A percentile compares a stretch with the other conserved stretches of the same genome.
These are phyloP conservation scores for Erebia palarica DNA, from an alignment of 2,888 invertebrate species.

Conservation along the genomic window DNA sequence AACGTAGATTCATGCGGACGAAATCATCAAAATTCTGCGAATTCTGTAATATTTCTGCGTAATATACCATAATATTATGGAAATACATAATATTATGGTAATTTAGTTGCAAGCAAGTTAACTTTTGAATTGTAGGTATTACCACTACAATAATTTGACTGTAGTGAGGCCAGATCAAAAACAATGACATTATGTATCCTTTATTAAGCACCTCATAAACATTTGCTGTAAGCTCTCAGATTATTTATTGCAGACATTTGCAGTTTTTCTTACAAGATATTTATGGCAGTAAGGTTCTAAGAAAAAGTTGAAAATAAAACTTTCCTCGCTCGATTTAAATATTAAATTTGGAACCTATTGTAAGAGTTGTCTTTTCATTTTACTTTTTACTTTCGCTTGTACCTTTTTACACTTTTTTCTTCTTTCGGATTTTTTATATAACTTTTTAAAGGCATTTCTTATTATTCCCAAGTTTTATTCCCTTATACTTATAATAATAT, in stretches of 20 bases:
- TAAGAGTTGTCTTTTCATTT: background rate
- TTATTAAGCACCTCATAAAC: background rate
- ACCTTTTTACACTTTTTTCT: background rate
- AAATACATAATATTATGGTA: too few species aligned
- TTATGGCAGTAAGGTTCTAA: background rate
- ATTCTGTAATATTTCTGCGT: too few species aligned
- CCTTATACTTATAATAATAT: background rate
- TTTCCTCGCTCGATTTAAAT: background rate
- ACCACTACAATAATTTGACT: too few species aligned
- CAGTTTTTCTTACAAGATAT: background rate
- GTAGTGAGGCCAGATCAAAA: too few species aligned
- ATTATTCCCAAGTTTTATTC: background rate
- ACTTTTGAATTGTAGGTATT: too few species aligned
- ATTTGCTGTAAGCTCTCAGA: background rate
- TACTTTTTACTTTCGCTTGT: background rate
- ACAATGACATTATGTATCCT: background rate
- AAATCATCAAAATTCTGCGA: too few species aligned
- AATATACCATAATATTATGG: too few species aligned
- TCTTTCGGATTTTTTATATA: background rate
- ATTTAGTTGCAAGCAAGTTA: too few species aligned
- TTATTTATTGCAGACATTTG: background rate
- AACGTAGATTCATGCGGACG: too few species aligned
- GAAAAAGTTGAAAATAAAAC: background rate
- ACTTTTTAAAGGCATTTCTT: background rate
- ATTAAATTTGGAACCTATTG: slow-evolving; percentile 1